Evolutionary conservation across 2,888 invertebrate species (phyloP), one percentile per base, ranked within the genome.

Genomic region (Hipparchia semele): DNA sequence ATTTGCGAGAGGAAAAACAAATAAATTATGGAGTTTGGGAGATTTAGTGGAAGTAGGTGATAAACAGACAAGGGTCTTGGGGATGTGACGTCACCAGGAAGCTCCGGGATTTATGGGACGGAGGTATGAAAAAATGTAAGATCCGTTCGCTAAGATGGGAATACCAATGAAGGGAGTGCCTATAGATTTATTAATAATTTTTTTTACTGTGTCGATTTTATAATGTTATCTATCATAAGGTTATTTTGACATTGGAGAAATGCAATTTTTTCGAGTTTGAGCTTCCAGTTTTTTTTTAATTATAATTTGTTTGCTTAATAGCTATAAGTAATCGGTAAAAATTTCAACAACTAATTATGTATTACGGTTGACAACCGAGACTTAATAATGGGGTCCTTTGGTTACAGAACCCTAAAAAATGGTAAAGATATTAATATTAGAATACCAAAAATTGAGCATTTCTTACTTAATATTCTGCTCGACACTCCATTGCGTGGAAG

Each of bases 11-110:
- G 81, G 82, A 83, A 87, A 86, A 88, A 88, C 88, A 88, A 85
- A 89, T 89, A 90, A 88, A 90, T 90, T 85, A 87, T 84, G 69
- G 83, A 83, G 82, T 84, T 86, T 85, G 80, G 66, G 72, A 75
- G 74, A 74, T 77, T 74, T 75, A 75, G 70, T 65, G 70, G 59
- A 67, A 72, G 62, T 66, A 68, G 73, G 71, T 68, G 73, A 68
- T 61, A 68, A 58, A 70, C 64, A 71, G 68, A 71, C 70, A 74
- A 72, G 68, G 66, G 72, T 68, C 33, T 68, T 51, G 51, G 66
- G 62, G 13, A 65, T 49, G 39, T 65, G 64, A 71, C 62, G 65
- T 69, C 60, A 68, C 62, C 39, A 53, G 59, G 65, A 64, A 71
- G 61, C 53, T 61, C 9, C 69, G 71, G 69, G 76, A 79, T 80